Evolutionary conservation across 1,140 invertebrate genomes (phyloP).

Genomic region (Hestina assimilis): DNA sequence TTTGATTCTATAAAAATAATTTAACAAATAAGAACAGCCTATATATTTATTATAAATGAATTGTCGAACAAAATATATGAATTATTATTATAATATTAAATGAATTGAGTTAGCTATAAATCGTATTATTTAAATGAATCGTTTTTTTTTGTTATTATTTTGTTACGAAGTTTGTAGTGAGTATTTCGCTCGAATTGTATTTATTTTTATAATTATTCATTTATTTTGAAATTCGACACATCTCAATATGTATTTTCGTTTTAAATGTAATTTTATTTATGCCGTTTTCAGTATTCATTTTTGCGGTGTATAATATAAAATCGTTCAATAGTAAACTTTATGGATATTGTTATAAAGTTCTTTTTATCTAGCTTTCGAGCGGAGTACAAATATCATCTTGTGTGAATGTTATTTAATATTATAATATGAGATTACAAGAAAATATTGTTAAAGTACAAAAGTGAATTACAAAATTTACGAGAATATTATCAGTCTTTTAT

Average conservation of each 20-base stretch:
- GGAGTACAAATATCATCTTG: conserved; percentile 32
- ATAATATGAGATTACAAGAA: conserved; percentile 62
- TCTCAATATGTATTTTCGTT: no score
- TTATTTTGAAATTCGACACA: conserved; percentile 5
- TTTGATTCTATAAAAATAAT: no score
- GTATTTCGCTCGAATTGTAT: conserved; percentile 43
- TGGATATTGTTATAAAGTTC: no score
- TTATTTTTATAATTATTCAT: conserved; percentile 1
- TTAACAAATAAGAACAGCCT: neutral
- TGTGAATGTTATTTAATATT: conserved; percentile 61
- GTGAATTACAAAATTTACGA: conserved; percentile 65
- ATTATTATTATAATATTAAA: conserved; percentile 27
- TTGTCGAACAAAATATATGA: conserved; percentile 29
- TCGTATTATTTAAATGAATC: conserved; percentile 31
- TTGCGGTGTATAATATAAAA: no score
- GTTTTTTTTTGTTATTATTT: conserved; percentile 41
- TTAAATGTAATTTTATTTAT: conserved; percentile 7
- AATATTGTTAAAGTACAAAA: conserved; percentile 71
- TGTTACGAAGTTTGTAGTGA: conserved; percentile 30
- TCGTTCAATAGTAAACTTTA: no score
- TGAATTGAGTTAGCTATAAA: conserved; percentile 36
- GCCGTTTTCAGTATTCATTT: conserved; percentile 26
- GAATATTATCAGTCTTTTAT: conserved; percentile 61
- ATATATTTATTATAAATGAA: conserved; percentile 3
- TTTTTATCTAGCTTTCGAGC: conserved; percentile 22